These are phyloP conservation scores for Globodera ellingtonae DNA, from an alignment of 1,140 invertebrate species.

Conservation along the genomic window DNA sequence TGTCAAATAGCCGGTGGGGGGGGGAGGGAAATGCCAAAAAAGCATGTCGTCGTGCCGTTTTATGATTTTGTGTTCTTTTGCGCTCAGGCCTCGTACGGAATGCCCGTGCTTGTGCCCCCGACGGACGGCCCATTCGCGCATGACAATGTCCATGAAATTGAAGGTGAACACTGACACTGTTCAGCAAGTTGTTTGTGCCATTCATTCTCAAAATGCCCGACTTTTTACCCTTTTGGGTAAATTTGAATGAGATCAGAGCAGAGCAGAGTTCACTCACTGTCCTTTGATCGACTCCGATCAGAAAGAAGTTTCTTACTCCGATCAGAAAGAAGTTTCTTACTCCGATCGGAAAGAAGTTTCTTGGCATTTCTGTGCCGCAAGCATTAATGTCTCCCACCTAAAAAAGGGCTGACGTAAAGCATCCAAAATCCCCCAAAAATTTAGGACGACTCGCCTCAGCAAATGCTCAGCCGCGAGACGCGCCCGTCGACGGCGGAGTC, in stretches of 20 bases:
- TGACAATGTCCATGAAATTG: conserved; percentile 52
- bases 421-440: background rate
- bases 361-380: no score
- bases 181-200: background rate
- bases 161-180: background rate
- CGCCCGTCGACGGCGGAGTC: conserved; percentile 9
- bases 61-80: background rate
- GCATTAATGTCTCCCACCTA: no score
- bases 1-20: conserved; percentile 18
- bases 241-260: no score
- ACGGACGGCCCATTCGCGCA: conserved; percentile 52
- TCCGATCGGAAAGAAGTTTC: no score
- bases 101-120: conserved; percentile 48
- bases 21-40: background rate
- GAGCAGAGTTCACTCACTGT: no score
- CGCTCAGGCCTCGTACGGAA: conserved; percentile 40
- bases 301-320: no score
- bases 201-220: no score
- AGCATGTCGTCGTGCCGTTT: no score
- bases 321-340: no score
- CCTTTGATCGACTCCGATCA: no score
- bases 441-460: conserved; percentile 34
- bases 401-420: background rate
- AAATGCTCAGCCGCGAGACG: conserved; percentile 7
- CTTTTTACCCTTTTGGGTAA: no score